Percentiles rank a stretch among this genome's conserved stretches.
These are phyloP conservation scores for Acropternis orthonyx DNA, from an alignment of 2,797 vertebrate species.

Conservation along the genomic window DNA sequence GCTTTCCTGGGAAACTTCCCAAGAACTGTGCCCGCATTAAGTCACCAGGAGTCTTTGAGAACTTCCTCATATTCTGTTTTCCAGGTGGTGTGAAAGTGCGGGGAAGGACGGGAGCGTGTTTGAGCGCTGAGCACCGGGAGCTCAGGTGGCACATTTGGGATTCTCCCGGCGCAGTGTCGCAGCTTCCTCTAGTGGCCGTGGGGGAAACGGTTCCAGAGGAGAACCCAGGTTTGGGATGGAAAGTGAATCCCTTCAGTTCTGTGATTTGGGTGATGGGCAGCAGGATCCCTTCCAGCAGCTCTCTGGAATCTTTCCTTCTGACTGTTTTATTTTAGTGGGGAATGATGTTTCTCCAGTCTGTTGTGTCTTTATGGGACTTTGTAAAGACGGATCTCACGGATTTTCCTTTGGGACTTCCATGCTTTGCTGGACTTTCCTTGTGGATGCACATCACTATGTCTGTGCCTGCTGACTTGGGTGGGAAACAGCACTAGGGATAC, in stretches of 20 bases:
- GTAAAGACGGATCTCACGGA: background rate
- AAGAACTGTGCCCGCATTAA: fast-evolving
- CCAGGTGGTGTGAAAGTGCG: fast-evolving
- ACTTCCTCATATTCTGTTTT: fast-evolving
- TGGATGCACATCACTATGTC: fast-evolving
- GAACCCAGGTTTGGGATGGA: background rate
- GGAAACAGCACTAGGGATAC: background rate
- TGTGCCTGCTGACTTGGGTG: background rate
- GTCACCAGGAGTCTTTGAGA: background rate
- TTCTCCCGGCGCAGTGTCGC: background rate
- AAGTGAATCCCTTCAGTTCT: fast-evolving
- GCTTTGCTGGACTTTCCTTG: background rate
- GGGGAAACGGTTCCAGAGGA: background rate
- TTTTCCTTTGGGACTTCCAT: background rate
- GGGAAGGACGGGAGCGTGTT: fast-evolving
- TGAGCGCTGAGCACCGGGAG: fast-evolving
- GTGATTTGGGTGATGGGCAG: background rate
- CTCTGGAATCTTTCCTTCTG: background rate
- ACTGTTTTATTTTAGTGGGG: background rate
- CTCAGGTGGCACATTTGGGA: fast-evolving
- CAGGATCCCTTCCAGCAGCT: background rate
- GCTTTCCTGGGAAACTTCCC: background rate
- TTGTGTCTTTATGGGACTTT: background rate
- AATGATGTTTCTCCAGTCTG: fast-evolving
- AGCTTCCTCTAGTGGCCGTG: slow-evolving; percentile 58